Conservation (phyloP, 2,888 invertebrate species). For the Agrochola macilenta region DNA sequence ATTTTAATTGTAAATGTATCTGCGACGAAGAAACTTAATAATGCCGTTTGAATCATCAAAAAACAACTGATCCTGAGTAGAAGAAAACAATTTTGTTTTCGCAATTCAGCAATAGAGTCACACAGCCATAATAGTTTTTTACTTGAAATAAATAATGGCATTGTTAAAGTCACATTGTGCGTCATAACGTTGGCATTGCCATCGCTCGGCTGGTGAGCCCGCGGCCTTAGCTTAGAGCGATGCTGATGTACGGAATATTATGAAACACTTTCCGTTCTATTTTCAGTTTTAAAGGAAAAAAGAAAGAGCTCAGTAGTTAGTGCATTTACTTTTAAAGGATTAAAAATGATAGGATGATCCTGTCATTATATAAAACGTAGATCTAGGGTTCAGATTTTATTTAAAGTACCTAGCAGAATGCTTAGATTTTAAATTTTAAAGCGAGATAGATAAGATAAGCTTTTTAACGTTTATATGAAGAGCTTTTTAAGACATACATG, state of each 20-base stretch:
- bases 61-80: conserved; percentile 41
- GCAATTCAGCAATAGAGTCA: conserved; percentile 12
- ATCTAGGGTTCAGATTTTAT: not conserved
- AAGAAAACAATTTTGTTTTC: conserved; percentile 44
- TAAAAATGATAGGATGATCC: not conserved
- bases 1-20: conserved; percentile 30
- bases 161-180: conserved; percentile 34
- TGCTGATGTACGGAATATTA: conserved; percentile 21
- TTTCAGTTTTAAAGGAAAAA: conserved; percentile 12
- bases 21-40: conserved; percentile 31
- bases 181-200: conserved; percentile 15
- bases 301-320: not conserved
- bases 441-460: not conserved
- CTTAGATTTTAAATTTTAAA: not conserved
- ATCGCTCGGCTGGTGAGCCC: not conserved
- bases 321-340: conserved; percentile 18
- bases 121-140: conserved; percentile 38
- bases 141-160: conserved; percentile 14
- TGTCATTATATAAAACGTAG: not conserved
- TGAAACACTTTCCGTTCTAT: conserved; percentile 18
- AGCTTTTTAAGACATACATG: too few species aligned
- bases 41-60: conserved; percentile 41
- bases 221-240: conserved; percentile 11
- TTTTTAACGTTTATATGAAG: not conserved
- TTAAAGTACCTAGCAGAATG: not conserved